Evolutionary conservation across 2,113 vertebrate genomes (phyloP), one percentile per base, ranked within the genome.

Genomic region (Caloenas nicobarica): DNA sequence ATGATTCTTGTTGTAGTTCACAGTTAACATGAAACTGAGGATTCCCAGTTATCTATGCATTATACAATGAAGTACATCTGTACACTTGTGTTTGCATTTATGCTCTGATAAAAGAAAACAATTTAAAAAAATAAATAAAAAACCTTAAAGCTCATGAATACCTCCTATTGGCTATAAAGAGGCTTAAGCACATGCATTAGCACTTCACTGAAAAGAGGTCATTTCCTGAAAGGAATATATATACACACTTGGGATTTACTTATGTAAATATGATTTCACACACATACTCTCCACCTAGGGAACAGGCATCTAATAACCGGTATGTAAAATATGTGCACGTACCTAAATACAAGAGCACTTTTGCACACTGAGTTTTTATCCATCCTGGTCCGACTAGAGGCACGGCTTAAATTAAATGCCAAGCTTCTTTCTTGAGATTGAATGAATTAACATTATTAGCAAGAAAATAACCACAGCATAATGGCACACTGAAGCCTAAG

Each of bases 391-490:
- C 87, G 44, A 94, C 88, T 60, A 77, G 66, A 89, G 91, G 96
- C 86, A 92, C n/a, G 70, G 81, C 84, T 95, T 72, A 94, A 93
- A 94, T 96, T 57, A 96, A 97, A 96, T 95, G 91, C 94, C 95
- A 96, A 88, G 91, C 81, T 89, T 72, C 88, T 82, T 96, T 50
- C 93, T 73, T 54, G 77, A 95, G 92, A 80, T n/a, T 62, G 95
- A 94, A 92, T 91, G 86, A 96, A 96, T 96, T 93, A 95, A 95
- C 91, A 94, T 96, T 88, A 96, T 66, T 91, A 93, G 88, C 93
- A 91, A 95, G 88, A 96, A 91, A 96, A 97, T 89, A 95, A 94
- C 80, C 66, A 54, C 81, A 18, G 91, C 53, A 85, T 85, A 97
- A 96, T 80, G 92, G 88, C 81, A 77, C 58, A 9, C 72, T 72